These are phyloP conservation scores for Pseudoatta argentina DNA, from an alignment of 1,140 invertebrate genomes.

Conservation along the genomic window DNA sequence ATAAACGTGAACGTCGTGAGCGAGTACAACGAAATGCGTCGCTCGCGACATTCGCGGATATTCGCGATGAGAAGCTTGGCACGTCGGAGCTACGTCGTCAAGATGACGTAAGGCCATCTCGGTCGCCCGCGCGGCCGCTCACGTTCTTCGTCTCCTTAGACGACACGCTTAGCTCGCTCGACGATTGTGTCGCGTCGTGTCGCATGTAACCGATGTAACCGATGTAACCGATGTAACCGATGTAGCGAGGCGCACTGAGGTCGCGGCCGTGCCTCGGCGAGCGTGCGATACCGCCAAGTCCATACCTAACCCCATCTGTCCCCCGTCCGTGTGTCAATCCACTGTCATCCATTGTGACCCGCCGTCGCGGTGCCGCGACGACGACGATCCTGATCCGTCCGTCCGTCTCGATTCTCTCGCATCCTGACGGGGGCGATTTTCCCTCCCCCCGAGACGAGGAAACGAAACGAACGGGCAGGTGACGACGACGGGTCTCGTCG, in stretches of 20 bases:
- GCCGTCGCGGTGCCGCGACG: not conserved
- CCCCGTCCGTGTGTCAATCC: constrained; percentile 13
- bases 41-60: not conserved
- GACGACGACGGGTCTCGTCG: not conserved
- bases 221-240: not conserved
- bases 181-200: not conserved
- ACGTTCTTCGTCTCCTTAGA: not conserved
- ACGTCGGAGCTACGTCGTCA: constrained; percentile 70
- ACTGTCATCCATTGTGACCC: constrained; percentile 18
- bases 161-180: too few relatives aligned
- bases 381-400: not conserved
- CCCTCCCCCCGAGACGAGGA: not conserved
- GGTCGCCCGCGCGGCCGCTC: not conserved
- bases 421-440: too few relatives aligned
- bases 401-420: not conserved
- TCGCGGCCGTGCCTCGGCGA: constrained; percentile 1
- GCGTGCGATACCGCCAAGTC: constrained; percentile 10
- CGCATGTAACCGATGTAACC: not conserved
- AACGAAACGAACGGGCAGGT: not conserved
- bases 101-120: constrained; percentile 75
- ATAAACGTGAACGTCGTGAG: too few relatives aligned
- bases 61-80: constrained; percentile 8
- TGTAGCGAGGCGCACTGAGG: not conserved
- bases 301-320: constrained; percentile 53
- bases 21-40: not conserved